Evolutionary conservation across 2,797 vertebrate genomes (phyloP).

Genomic region (Pelobates cultripes): DNA sequence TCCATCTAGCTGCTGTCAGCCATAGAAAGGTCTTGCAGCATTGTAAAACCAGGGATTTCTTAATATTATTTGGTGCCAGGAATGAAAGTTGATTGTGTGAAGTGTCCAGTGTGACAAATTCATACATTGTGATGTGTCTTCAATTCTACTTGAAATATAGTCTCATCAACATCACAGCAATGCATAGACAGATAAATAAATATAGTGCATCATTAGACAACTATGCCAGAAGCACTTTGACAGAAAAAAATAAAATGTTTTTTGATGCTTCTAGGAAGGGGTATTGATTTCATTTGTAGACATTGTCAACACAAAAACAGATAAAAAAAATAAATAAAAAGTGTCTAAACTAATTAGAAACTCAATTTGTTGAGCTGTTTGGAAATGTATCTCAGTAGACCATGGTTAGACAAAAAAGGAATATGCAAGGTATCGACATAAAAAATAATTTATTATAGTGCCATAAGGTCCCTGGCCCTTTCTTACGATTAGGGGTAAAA

Average conservation of each 20-base stretch:
- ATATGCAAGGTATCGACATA: too few species aligned
- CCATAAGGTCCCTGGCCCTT: too few species aligned
- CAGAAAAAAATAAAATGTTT: too few species aligned
- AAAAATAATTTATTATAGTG: too few species aligned
- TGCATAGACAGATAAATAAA: neutral
- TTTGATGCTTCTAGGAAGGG: neutral
- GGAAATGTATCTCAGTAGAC: too few species aligned
- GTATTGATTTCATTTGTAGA: neutral
- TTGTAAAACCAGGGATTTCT: neutral
- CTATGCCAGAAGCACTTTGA: neutral
- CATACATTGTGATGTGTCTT: neutral
- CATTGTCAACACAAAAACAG: neutral
- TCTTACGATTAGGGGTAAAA: too few species aligned
- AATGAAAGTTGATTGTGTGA: neutral
- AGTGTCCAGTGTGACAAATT: neutral
- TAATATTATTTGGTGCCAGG: neutral
- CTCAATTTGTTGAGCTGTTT: too few species aligned
- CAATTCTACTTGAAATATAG: neutral
- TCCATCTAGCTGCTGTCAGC: neutral
- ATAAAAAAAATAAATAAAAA: neutral
- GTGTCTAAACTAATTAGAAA: too few species aligned
- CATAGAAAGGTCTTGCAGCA: neutral
- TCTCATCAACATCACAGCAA: neutral
- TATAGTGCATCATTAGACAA: neutral
- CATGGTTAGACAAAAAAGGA: too few species aligned